phyloP scores from a whole-genome alignment of 2,113 vertebrate genomes.

The Coturnix japonica region DNA sequence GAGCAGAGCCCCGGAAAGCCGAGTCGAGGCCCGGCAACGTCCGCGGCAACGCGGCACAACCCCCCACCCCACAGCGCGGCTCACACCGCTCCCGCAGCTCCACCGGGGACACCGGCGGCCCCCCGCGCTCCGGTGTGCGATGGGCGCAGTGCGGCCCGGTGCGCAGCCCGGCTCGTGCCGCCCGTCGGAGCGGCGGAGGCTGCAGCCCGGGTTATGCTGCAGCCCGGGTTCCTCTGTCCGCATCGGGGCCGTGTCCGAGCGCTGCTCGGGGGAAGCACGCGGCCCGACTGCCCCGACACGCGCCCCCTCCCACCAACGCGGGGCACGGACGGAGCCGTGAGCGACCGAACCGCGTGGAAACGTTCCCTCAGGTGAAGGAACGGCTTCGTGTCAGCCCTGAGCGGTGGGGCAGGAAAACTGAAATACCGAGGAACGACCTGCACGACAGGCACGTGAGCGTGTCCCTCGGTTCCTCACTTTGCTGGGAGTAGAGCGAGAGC shows the following conservation, averaged over 20 bases:
- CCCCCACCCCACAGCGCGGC: background rate
- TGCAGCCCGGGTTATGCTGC: accelerated
- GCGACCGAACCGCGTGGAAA: background rate
- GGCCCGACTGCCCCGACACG: accelerated
- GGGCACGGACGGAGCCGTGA: accelerated
- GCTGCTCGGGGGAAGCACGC: accelerated
- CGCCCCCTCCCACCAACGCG: accelerated
- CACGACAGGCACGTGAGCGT: accelerated
- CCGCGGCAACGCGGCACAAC: background rate
- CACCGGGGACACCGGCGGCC: background rate
- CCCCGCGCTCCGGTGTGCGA: no score
- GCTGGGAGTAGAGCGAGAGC: background rate
- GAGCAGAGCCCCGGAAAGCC: background rate
- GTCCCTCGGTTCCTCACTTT: background rate
- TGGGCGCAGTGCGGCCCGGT: no score
- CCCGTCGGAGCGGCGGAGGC: background rate
- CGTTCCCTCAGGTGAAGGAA: accelerated
- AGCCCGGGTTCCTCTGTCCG: accelerated
- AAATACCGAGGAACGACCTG: background rate
- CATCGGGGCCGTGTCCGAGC: accelerated
- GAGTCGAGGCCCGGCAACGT: background rate
- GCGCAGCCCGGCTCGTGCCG: no score
- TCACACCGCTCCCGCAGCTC: background rate
- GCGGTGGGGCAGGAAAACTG: background rate
- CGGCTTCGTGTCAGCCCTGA: accelerated